These are phyloP conservation scores for Nerophis ophidion DNA, from an alignment of 2,113 vertebrate species.

Conservation along the genomic window DNA sequence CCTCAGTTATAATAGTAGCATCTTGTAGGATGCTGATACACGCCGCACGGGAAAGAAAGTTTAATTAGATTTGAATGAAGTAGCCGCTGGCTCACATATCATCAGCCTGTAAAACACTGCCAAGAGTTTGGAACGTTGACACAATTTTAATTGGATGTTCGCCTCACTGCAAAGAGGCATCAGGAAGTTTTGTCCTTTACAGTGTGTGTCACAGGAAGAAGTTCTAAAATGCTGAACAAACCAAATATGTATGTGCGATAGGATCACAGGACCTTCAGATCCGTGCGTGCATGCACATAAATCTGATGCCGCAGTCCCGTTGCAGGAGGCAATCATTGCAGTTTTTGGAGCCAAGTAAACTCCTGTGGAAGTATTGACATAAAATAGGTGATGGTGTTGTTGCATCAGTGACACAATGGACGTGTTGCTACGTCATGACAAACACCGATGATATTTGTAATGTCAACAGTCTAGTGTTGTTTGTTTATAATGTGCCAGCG, in stretches of 20 bases:
- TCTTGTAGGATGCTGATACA: slow-evolving; percentile 26
- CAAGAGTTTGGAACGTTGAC: slow-evolving; percentile 47
- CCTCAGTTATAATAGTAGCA: slow-evolving; percentile 1
- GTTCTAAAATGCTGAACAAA: slow-evolving; percentile 40
- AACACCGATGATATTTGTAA: slow-evolving; percentile 33
- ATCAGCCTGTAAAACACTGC: slow-evolving; percentile 36
- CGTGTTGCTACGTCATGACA: slow-evolving; percentile 18
- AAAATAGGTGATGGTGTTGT: slow-evolving; percentile 21
- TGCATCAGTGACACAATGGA: slow-evolving; percentile 38
- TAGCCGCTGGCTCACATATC: slow-evolving; percentile 35
- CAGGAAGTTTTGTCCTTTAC: slow-evolving; percentile 45
- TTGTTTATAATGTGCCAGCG: slow-evolving; percentile 35
- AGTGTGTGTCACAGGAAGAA: slow-evolving; percentile 20
- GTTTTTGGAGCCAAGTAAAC: neutral
- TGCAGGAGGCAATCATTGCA: neutral
- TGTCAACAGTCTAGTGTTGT: slow-evolving; percentile 5
- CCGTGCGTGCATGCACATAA: neutral
- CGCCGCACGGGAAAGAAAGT: slow-evolving; percentile 13
- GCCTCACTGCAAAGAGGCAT: slow-evolving; percentile 13
- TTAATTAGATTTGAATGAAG: slow-evolving; percentile 55
- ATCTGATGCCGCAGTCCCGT: neutral
- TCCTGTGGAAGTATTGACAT: slow-evolving; percentile 1
- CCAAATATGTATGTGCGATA: slow-evolving; percentile 10
- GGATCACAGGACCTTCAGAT: neutral
- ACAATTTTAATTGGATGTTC: slow-evolving; percentile 54